phyloP scores from a whole-genome alignment of 2,888 invertebrate genomes.

The Alloscopus bannaensis region DNA sequence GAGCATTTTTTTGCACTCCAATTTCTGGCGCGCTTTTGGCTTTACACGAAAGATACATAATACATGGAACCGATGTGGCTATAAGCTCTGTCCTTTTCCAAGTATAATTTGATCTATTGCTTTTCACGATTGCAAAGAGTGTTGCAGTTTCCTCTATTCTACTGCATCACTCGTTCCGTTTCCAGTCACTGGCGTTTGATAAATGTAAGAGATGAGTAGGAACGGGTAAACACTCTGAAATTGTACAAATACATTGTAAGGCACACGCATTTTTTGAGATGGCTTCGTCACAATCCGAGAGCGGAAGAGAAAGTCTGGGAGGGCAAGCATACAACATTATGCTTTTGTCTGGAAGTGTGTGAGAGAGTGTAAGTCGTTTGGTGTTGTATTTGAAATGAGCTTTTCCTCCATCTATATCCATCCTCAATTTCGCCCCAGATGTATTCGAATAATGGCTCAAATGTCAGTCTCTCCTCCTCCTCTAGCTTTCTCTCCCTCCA shows the following conservation, averaged over 20 bases:
- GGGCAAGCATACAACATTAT: not conserved
- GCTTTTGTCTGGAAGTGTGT: conserved; percentile 22
- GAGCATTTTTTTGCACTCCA: no score
- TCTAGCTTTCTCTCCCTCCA: no score
- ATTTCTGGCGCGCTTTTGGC: no score
- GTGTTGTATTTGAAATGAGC: conserved; percentile 44
- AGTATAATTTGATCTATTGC: not conserved
- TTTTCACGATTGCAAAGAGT: not conserved
- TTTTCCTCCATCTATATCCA: conserved; percentile 30
- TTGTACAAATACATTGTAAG: no score
- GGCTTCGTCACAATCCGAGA: no score
- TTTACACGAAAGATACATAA: no score
- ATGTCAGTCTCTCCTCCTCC: conserved; percentile 33
- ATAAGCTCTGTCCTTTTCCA: not conserved
- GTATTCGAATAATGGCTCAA: conserved; percentile 51
- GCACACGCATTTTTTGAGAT: no score
- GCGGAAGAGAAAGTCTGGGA: not conserved
- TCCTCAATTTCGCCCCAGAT: conserved; percentile 32
- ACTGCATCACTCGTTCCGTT: not conserved
- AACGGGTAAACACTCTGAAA: not conserved
- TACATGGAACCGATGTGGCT: no score
- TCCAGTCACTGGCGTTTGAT: not conserved
- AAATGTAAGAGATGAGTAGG: not conserved
- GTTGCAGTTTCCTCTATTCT: conserved; percentile 13
- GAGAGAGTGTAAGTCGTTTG: conserved; percentile 6